Conservation (phyloP, 2,113 vertebrate species). For the Diadophis punctatus region DNA sequence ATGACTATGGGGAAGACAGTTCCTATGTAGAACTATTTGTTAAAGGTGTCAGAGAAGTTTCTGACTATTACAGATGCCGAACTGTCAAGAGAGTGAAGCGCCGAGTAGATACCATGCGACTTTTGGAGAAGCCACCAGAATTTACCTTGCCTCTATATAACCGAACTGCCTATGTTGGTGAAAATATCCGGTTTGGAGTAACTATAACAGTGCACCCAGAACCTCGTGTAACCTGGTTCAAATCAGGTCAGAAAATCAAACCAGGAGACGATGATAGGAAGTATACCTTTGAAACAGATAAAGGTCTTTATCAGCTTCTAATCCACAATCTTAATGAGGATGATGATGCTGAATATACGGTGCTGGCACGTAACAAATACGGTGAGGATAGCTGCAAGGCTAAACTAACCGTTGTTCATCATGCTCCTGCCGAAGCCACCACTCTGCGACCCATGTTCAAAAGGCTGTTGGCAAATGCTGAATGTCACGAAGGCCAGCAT, state of each 20-base stretch:
- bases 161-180: conserved; percentile 86
- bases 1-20: conserved; percentile 96
- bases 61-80: conserved; percentile 84
- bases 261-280: conserved; percentile 89
- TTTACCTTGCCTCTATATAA: conserved; percentile 94
- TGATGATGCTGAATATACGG: conserved; percentile 91
- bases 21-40: conserved; percentile 92
- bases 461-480: conserved; percentile 91
- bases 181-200: conserved; percentile 88
- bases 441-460: conserved; percentile 98
- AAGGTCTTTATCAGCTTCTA: conserved; percentile 91
- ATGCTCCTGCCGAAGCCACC: conserved; percentile 85
- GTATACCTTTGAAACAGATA: conserved; percentile 90
- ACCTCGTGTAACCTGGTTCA: conserved; percentile 92
- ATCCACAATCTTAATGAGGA: conserved; percentile 82
- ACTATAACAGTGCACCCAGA: conserved; percentile 98
- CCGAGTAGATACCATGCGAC: conserved; percentile 86
- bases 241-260: conserved; percentile 93
- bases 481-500: conserved; percentile 91
- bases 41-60: conserved; percentile 83
- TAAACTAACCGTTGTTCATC: conserved; percentile 84
- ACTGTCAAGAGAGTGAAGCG: conserved; percentile 90
- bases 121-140: conserved; percentile 93
- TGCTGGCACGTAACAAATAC: conserved; percentile 89
- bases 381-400: conserved; percentile 98